Conservation (phyloP, 2,888 invertebrate genomes). For the Asteroscopus sphinx region DNA sequence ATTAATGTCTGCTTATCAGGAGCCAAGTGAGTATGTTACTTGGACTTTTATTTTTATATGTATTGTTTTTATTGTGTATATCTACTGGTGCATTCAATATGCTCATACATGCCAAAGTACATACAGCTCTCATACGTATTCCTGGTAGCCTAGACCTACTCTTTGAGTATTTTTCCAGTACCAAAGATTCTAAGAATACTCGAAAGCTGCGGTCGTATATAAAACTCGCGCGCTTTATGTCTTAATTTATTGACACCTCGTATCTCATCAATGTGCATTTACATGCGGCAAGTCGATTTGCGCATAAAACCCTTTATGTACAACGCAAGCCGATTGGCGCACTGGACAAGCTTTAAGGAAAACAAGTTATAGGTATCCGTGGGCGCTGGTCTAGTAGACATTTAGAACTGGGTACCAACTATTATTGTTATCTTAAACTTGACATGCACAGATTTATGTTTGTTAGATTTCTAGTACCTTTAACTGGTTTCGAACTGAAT, state of each 20-base stretch:
- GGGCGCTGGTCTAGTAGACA: slow-evolving; percentile 31
- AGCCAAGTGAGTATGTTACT: too few species aligned
- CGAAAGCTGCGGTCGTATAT: background rate
- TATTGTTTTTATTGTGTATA: too few species aligned
- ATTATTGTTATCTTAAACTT: slow-evolving; percentile 39
- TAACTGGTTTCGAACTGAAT: slow-evolving; percentile 9
- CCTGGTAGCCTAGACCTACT: too few species aligned
- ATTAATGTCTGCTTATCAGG: too few species aligned
- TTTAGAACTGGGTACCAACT: slow-evolving; percentile 26
- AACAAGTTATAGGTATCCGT: slow-evolving; percentile 23
- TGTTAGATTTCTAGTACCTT: slow-evolving; percentile 7
- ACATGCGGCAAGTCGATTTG: slow-evolving; percentile 11
- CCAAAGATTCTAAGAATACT: too few species aligned
- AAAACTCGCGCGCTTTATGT: background rate
- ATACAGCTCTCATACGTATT: too few species aligned
- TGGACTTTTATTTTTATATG: too few species aligned
- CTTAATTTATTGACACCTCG: slow-evolving; percentile 15
- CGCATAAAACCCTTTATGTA: background rate
- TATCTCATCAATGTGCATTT: slow-evolving; percentile 14
- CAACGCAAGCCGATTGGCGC: slow-evolving; percentile 2
- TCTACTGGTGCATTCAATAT: too few species aligned
- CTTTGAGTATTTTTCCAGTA: too few species aligned
- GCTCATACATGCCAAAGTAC: too few species aligned
- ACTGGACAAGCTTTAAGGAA: slow-evolving; percentile 1
- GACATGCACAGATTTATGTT: slow-evolving; percentile 32